These are phyloP conservation scores for Arctopsyche grandis DNA, from an alignment of 1,140 invertebrate species.

Conservation along the genomic window DNA sequence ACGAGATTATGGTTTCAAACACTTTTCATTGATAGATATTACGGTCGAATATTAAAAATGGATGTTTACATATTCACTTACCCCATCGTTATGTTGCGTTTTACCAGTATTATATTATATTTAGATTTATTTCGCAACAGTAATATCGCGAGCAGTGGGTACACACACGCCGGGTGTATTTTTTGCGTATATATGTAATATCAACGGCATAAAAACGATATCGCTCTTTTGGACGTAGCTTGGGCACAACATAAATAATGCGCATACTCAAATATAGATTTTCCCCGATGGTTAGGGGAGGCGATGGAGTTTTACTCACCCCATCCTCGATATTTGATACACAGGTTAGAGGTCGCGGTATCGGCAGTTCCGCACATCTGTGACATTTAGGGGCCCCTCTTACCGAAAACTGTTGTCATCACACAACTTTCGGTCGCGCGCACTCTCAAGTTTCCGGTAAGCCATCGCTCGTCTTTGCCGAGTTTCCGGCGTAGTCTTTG, in stretches of 20 bases:
- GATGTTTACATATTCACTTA: no score
- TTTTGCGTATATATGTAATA: not conserved
- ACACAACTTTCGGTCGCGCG: constrained; percentile 30
- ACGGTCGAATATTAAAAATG: no score
- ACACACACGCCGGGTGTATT: not conserved
- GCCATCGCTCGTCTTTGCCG: no score
- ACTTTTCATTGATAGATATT: no score
- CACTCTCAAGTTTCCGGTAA: not conserved
- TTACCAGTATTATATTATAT: not conserved
- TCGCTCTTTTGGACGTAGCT: not conserved
- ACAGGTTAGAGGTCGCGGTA: constrained; percentile 38
- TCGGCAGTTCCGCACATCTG: constrained; percentile 41
- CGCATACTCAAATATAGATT: constrained; percentile 27
- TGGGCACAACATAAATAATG: constrained; percentile 2
- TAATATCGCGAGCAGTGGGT: not conserved
- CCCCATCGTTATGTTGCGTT: no score
- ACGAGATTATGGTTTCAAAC: no score
- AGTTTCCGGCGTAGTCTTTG: not conserved
- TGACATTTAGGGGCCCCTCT: not conserved
- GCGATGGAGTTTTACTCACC: not conserved
- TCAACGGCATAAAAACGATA: not conserved
- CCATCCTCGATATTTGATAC: constrained; percentile 33
- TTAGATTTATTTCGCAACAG: not conserved
- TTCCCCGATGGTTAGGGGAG: not conserved
- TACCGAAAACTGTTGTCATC: constrained; percentile 29